Conservation (phyloP, 2,888 invertebrate genomes). For the Sympetrum striolatum region DNA sequence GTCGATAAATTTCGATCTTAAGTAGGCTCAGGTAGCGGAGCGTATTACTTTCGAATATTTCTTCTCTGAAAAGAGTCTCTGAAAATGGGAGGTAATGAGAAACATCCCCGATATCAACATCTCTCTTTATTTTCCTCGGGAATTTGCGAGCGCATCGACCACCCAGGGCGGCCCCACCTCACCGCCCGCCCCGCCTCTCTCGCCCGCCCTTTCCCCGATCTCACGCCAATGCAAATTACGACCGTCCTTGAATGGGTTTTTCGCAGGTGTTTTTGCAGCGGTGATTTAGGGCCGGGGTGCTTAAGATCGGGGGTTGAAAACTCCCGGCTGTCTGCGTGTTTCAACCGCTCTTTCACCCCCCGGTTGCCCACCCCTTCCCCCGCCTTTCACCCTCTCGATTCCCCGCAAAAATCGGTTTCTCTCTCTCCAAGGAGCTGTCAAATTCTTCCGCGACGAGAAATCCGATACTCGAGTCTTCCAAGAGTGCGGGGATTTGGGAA, state of each 20-base stretch:
- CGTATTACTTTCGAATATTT: background rate
- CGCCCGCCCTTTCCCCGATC: background rate
- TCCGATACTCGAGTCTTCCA: background rate
- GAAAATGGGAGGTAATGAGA: background rate
- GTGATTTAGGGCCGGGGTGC: background rate
- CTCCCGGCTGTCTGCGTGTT: background rate
- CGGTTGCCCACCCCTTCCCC: background rate
- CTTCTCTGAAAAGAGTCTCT: background rate
- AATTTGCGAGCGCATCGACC: background rate
- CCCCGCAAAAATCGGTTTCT: background rate
- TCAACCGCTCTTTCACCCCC: background rate
- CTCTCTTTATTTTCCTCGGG: background rate
- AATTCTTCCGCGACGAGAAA: background rate
- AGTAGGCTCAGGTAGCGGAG: too few species aligned
- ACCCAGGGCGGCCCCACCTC: background rate
- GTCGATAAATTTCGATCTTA: too few species aligned
- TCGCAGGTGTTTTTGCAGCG: background rate
- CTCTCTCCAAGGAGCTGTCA: background rate
- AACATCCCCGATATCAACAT: background rate
- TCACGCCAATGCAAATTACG: background rate
- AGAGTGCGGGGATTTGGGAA: background rate
- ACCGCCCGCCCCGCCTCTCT: background rate
- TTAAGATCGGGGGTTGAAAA: background rate
- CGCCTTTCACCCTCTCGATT: background rate
- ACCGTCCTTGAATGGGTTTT: background rate